Percentiles rank a stretch among this genome's conserved stretches.
These are phyloP conservation scores for Halichoeres trimaculatus DNA, from an alignment of 2,113 vertebrate genomes.

Conservation along the genomic window DNA sequence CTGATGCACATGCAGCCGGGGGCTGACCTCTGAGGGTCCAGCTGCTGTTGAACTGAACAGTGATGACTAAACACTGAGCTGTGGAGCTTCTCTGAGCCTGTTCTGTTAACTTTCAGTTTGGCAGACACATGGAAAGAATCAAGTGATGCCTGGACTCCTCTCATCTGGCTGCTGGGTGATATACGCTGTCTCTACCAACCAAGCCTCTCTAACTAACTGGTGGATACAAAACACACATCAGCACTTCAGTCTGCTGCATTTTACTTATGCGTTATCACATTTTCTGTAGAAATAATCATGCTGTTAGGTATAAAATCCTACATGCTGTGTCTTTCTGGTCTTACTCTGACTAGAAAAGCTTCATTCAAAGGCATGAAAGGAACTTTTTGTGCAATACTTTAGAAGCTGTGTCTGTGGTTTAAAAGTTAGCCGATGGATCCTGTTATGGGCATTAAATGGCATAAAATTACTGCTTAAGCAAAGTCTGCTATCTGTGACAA, in stretches of 20 bases:
- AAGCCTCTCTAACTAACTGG: constrained; percentile 1
- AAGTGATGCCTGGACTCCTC: constrained; percentile 13
- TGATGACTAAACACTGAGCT: constrained; percentile 44
- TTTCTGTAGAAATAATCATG: background rate
- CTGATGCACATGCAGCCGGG: constrained; percentile 19
- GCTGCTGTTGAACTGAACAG: constrained; percentile 20
- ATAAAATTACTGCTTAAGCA: too few species aligned
- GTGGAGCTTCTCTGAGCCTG: constrained; percentile 15
- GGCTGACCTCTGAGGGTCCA: constrained; percentile 33
- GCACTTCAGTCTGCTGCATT: background rate
- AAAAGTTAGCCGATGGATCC: too few species aligned
- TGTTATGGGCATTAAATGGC: too few species aligned
- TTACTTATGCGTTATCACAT: background rate
- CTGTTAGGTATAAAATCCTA: background rate
- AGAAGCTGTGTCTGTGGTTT: too few species aligned
- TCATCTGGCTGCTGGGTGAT: constrained; percentile 26
- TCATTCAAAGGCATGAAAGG: background rate
- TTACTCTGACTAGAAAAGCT: background rate
- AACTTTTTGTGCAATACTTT: background rate
- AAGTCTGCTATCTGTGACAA: too few species aligned
- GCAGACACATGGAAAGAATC: constrained; percentile 26
- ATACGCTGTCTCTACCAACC: background rate
- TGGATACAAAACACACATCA: constrained; percentile 1
- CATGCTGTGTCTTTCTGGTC: too few species aligned
- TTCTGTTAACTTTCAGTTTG: constrained; percentile 37